phyloP scores from a whole-genome alignment of 2,888 invertebrate species.

The Oegoconia quadripuncta region DNA sequence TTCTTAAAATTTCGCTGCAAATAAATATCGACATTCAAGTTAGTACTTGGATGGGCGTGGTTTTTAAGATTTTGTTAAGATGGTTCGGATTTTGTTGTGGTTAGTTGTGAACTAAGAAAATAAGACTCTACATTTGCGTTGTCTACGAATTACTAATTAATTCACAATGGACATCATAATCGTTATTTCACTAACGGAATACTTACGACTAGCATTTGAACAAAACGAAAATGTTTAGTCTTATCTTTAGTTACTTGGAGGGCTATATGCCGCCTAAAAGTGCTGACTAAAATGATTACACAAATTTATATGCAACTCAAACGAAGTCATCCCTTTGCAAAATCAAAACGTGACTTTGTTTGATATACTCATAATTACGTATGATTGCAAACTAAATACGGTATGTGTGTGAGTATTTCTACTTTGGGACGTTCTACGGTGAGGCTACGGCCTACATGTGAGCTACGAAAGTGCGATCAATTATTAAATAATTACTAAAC shows the following conservation, averaged over 20 bases:
- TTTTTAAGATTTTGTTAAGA: too few species aligned
- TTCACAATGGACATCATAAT: too few species aligned
- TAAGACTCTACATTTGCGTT: too few species aligned
- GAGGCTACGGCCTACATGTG: slow-evolving; percentile 23
- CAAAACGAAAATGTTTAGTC: background rate
- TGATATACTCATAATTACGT: background rate
- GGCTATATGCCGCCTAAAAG: too few species aligned
- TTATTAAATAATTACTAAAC: slow-evolving; percentile 22
- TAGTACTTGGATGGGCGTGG: too few species aligned
- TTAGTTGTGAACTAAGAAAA: too few species aligned
- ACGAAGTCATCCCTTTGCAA: background rate
- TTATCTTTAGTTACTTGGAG: background rate
- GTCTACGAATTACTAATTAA: too few species aligned
- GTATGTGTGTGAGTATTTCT: slow-evolving; percentile 9
- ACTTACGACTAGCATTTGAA: background rate
- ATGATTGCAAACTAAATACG: slow-evolving; percentile 10
- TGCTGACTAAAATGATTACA: too few species aligned
- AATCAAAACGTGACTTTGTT: background rate
- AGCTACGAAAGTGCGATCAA: slow-evolving; percentile 13
- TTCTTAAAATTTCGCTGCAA: too few species aligned
- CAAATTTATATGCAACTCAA: too few species aligned
- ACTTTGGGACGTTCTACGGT: slow-evolving; percentile 15
- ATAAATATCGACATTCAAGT: too few species aligned
- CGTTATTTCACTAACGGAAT: background rate
- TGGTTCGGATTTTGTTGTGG: too few species aligned